These are phyloP conservation scores for Phrynosoma blainvillii DNA, from an alignment of 2,113 vertebrate genomes.

Conservation along the genomic window DNA sequence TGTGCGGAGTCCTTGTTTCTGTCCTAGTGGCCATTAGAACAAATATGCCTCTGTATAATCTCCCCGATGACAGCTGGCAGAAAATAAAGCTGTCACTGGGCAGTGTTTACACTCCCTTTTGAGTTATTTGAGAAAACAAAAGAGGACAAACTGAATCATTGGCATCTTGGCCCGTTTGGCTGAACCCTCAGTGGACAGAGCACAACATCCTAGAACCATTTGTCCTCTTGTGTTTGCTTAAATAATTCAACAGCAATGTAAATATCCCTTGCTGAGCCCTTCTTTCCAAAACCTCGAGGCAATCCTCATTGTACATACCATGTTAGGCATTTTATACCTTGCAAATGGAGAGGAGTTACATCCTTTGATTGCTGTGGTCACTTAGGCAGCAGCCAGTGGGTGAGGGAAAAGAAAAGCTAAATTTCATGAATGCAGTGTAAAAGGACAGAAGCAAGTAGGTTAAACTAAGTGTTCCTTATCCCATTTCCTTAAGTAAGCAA, in stretches of 20 bases:
- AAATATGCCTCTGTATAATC: not conserved
- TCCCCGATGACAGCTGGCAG: not conserved
- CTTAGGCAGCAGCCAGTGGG: not conserved
- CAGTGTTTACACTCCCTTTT: slow-evolving; percentile 8
- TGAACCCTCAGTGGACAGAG: not conserved
- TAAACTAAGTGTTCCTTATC: too few species aligned
- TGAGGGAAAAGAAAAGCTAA: not conserved
- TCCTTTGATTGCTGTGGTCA: not conserved
- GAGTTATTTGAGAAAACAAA: slow-evolving; percentile 18
- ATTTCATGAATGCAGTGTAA: too few species aligned
- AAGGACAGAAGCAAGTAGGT: too few species aligned
- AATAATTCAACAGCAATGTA: slow-evolving; percentile 33
- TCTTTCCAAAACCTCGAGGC: not conserved
- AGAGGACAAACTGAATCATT: not conserved
- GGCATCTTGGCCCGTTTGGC: not conserved
- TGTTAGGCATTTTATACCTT: not conserved
- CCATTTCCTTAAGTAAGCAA: too few species aligned
- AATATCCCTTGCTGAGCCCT: not conserved
- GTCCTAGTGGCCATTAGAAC: not conserved
- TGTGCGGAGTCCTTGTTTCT: not conserved
- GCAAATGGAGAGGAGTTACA: not conserved
- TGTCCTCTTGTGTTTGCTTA: slow-evolving; percentile 34
- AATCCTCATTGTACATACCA: not conserved
- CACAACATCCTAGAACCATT: slow-evolving; percentile 7
- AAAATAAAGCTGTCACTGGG: slow-evolving; percentile 17